Percentiles rank a stretch among this genome's conserved stretches.
phyloP scores from a whole-genome alignment of 2,113 vertebrate species.

The Diphyllodes magnificus region DNA sequence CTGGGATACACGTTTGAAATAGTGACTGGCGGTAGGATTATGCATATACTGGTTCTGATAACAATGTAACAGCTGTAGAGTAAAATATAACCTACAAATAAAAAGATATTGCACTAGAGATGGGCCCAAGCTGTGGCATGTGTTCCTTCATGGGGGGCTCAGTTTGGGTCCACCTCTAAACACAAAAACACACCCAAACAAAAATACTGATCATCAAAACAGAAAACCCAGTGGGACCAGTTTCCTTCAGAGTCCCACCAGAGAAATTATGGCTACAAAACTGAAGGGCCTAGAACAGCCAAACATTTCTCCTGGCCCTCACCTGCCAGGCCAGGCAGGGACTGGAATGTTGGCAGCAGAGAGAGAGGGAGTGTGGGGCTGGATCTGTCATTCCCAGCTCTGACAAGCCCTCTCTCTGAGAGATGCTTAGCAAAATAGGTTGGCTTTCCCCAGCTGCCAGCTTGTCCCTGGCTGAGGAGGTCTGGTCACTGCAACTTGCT shows the following conservation, averaged over 20 bases:
- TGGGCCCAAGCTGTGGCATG: background rate
- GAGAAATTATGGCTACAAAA: background rate
- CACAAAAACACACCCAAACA: background rate
- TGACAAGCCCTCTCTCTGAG: background rate
- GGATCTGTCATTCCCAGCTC: background rate
- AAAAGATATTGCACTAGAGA: constrained; percentile 35
- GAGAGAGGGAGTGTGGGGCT: background rate
- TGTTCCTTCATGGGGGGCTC: background rate
- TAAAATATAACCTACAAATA: constrained; percentile 37
- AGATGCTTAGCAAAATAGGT: background rate
- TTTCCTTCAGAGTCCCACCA: background rate
- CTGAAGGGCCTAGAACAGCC: background rate
- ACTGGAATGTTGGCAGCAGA: background rate
- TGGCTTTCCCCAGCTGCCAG: background rate
- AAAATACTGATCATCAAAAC: background rate
- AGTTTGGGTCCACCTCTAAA: constrained; percentile 41
- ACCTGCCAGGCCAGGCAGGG: accelerated
- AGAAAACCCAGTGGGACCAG: background rate
- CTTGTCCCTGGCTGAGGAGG: background rate
- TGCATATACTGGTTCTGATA: constrained; percentile 46
- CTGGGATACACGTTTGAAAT: background rate
- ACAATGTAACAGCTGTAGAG: background rate
- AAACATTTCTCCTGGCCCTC: background rate
- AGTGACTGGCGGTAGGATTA: constrained; percentile 47
- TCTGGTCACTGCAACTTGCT: background rate